A percentile compares a stretch with the other conserved stretches of the same genome.
Evolutionary conservation across 1,140 invertebrate species (phyloP).

Genomic region (Microplitis demolitor): DNA sequence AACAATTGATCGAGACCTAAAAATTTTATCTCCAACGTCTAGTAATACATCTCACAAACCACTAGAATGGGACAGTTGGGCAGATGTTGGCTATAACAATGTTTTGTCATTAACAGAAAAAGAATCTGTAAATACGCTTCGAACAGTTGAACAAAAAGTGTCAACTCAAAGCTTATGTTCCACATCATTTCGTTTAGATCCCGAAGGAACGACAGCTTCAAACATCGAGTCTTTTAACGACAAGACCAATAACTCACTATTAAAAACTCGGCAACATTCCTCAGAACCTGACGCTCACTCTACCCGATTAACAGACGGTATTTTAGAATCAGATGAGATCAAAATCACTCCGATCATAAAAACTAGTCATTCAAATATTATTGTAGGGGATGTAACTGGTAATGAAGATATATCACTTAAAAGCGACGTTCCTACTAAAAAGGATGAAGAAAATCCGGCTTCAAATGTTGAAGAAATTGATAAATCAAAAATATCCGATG

Average conservation of each 20-base stretch:
- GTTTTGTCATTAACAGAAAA: slow-evolving; percentile 50
- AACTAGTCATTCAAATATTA: slow-evolving; percentile 38
- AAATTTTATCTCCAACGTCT: slow-evolving; percentile 65
- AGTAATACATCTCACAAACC: slow-evolving; percentile 69
- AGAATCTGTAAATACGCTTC: slow-evolving; percentile 54
- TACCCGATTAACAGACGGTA: slow-evolving; percentile 42
- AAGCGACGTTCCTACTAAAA: background rate
- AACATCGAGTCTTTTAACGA: slow-evolving; percentile 14
- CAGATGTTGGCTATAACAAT: slow-evolving; percentile 75
- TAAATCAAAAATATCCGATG: slow-evolving; percentile 36
- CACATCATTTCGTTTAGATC: slow-evolving; percentile 16
- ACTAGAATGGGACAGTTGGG: slow-evolving; percentile 78
- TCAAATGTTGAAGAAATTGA: slow-evolving; percentile 33
- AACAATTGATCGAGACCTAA: slow-evolving; percentile 36
- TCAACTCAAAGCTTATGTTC: slow-evolving; percentile 49
- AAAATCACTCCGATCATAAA: slow-evolving; percentile 59
- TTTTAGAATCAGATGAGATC: slow-evolving; percentile 48
- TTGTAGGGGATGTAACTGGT: slow-evolving; percentile 29
- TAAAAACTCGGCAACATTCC: background rate
- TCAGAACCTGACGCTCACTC: slow-evolving; percentile 50
- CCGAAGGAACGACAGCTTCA: slow-evolving; percentile 10
- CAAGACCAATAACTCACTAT: slow-evolving; percentile 18
- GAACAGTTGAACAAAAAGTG: slow-evolving; percentile 67
- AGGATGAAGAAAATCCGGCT: slow-evolving; percentile 25
- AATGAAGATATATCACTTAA: slow-evolving; percentile 14